Evolutionary conservation across 2,888 invertebrate genomes (phyloP).

Genomic region (Marronus borbonicus): DNA sequence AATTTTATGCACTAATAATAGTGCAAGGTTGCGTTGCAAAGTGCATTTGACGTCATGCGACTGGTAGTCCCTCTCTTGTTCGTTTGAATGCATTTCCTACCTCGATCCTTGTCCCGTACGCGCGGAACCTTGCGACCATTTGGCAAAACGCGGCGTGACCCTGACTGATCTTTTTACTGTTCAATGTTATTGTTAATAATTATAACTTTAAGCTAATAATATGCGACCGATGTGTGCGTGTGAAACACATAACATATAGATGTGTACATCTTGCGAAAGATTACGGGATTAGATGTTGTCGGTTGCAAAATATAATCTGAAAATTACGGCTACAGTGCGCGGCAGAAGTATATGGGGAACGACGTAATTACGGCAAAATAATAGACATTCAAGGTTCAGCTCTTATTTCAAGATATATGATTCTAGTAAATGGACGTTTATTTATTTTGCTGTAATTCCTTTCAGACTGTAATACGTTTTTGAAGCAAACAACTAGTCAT

Average conservation of each 20-base stretch:
- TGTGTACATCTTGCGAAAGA: slow-evolving; percentile 11
- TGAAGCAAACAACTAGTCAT: too few species aligned
- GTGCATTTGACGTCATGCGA: slow-evolving; percentile 55
- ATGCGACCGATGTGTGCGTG: background rate
- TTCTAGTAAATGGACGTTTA: too few species aligned
- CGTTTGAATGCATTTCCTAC: slow-evolving; percentile 51
- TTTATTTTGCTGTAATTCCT: too few species aligned
- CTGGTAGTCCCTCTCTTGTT: slow-evolving; percentile 13
- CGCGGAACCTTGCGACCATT: slow-evolving; percentile 59
- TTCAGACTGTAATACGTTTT: too few species aligned
- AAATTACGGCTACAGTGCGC: background rate
- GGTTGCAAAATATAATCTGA: background rate
- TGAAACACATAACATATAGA: background rate
- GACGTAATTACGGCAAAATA: too few species aligned
- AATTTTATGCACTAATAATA: slow-evolving; percentile 70
- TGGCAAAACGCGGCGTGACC: slow-evolving; percentile 58
- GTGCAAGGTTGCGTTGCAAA: slow-evolving; percentile 64
- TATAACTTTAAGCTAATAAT: slow-evolving; percentile 46
- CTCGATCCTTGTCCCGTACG: slow-evolving; percentile 41
- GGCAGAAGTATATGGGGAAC: too few species aligned
- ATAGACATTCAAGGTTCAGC: too few species aligned
- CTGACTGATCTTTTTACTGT: slow-evolving; percentile 58
- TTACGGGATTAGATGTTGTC: background rate
- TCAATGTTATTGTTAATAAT: slow-evolving; percentile 53
- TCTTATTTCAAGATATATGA: too few species aligned